phyloP scores from a whole-genome alignment of 1,140 invertebrate species.

The Probaryconus sp. region DNA sequence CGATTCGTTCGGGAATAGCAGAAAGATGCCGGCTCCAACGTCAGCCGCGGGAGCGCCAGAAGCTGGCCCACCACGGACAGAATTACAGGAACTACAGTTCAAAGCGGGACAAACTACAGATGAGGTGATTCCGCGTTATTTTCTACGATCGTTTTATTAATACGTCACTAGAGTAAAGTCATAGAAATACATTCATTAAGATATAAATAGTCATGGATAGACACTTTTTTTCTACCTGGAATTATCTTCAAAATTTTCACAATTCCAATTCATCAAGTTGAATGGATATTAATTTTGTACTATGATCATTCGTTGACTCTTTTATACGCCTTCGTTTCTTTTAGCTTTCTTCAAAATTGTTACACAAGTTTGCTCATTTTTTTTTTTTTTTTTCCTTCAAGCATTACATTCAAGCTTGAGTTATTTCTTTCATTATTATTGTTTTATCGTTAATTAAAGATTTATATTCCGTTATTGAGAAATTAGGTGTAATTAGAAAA shows the following conservation, averaged over 20 bases:
- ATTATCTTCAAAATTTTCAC: conserved; percentile 12
- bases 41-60: conserved; percentile 78
- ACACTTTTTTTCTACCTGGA: conserved; percentile 1
- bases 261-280: conserved; percentile 3
- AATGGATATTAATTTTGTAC: not conserved
- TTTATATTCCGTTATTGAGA: too few species aligned
- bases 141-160: too few species aligned
- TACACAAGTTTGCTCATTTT: too few species aligned
- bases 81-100: conserved; percentile 93
- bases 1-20: conserved; percentile 34
- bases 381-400: too few species aligned
- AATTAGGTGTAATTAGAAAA: too few species aligned
- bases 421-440: too few species aligned
- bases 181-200: conserved; percentile 19
- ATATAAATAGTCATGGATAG: conserved; percentile 22
- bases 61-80: conserved; percentile 87
- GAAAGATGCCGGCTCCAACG: conserved; percentile 81
- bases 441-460: too few species aligned
- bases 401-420: too few species aligned
- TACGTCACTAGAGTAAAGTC: not conserved
- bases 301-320: too few species aligned
- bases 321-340: too few species aligned
- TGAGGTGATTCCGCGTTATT: conserved; percentile 83
- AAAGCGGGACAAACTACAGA: conserved; percentile 92
- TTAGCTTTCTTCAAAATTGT: too few species aligned